Conservation (phyloP, 2,888 invertebrate species). For the Meiosimyza decipiens region DNA sequence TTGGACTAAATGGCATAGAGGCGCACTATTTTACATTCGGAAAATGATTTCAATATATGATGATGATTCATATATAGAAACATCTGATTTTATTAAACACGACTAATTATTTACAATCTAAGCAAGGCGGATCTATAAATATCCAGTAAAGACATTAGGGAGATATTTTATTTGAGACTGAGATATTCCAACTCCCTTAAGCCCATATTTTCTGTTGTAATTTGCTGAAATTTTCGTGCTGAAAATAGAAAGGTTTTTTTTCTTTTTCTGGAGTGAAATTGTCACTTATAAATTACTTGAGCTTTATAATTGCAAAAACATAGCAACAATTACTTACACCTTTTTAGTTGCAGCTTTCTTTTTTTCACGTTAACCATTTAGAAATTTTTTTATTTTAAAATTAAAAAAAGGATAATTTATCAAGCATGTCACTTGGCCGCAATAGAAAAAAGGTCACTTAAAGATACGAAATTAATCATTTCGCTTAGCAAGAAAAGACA, state of each 20-base stretch:
- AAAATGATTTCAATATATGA: no score
- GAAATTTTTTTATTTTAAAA: slow-evolving; percentile 15
- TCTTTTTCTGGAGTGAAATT: neutral
- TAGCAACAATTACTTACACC: slow-evolving; percentile 20
- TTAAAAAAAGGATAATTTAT: slow-evolving; percentile 22
- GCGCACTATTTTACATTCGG: no score
- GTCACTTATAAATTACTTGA: slow-evolving; percentile 6
- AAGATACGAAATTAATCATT: slow-evolving; percentile 34
- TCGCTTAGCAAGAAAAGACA: slow-evolving; percentile 18
- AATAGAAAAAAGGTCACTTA: slow-evolving; percentile 32
- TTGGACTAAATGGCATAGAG: no score
- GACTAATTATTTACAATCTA: no score
- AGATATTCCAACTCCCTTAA: no score
- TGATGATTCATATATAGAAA: no score
- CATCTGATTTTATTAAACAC: no score
- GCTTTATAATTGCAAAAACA: slow-evolving; percentile 6
- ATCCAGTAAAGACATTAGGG: no score
- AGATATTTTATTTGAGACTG: no score
- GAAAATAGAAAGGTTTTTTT: neutral
- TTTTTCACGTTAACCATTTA: slow-evolving; percentile 26
- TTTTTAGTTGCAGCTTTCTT: neutral
- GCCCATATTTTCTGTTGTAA: no score
- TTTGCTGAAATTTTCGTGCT: neutral
- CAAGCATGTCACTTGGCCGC: slow-evolving; percentile 28
- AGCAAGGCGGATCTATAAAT: no score